Base-by-base conservation (phyloP, 2,888 invertebrate species). In the Lissonota sp. region DNA sequence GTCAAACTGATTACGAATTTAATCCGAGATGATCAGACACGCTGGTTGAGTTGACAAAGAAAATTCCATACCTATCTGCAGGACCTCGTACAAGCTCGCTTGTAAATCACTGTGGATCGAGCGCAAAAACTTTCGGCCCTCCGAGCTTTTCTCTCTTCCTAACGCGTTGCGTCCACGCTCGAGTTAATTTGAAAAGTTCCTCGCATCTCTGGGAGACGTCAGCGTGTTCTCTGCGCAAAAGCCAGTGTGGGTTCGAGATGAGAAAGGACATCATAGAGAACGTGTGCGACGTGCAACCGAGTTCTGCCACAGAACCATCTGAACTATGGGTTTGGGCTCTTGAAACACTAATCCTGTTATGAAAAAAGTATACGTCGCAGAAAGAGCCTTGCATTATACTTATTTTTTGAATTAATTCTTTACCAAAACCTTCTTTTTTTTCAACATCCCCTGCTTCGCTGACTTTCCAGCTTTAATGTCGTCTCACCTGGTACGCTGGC, bases 121-220 rank as follows among this genome's bases (percentile, higher is more conserved):
- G 69, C 46, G 63, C 42, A 16, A 66, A 53, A 75, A 79, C 58
- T 79, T 75, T 71, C 12, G 58, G 70, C 49, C 42, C 55, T 57
- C 46, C 0, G 64, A 6, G 60, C 46, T 37, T 26, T 26, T 26
- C 26, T 26, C 66, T 10, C 46, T 10, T 12, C 40, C 37, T 16
- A 39, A n/a, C 4, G 7, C 1, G 73, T 12, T 37, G 10, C 58
- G 12, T 44, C 7, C 26, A 51, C 51, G 60, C 39, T 55, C 71
- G 71, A 55, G 75, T 80, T 80, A 75, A 80, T 80, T 80, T 75
- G 75, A 80, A 80, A 80, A 79, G 79, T 80, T 80, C 62, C 44
- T 69, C 63, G 57, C 69, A 40, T 69, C 70, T 46, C 60, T 46
- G 57, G 42, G 5, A 69, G 16, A 26, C 16, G 26, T 26, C 26